Base-by-base conservation (phyloP, 64 coral and sea anemone genomes). In the Hydrozoanthus tunicans region DNA sequence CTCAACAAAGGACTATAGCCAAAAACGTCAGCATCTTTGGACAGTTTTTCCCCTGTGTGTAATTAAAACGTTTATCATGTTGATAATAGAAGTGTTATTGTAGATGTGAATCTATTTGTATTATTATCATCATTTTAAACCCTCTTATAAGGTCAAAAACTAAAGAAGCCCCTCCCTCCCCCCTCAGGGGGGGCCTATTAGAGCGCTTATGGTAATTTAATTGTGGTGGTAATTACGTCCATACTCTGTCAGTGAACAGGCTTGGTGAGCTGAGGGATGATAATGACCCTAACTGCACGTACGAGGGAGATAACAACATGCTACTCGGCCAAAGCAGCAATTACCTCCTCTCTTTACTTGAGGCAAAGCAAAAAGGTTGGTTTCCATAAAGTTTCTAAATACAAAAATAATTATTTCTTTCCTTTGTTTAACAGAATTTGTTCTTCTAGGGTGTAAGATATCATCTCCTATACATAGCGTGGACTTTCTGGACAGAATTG, bases 281-380 rank as follows among this genome's bases (percentile, higher is more conserved):
- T 63, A 94, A 98, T 91, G 96, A 98, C 75, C 96, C 96, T 3
- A 98, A 98, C 70, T 95, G 93, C 77, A 98, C 96, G 2, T 98
- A 98, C 56, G 96, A 98, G 81, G 96, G 93, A 53, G 96, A 98
- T 64, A 98, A 98, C 13, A 98, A 98, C 58, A 79, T 98, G 73
- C 65, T 98, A 24, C 73, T 98, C 24, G 91, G 93, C 17, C 96
- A 98, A 17, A 98, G 91, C 1, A 98, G 96, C 64, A 95, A 93
- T 56, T 98, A 94, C 58, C 81, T 98, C 3, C 75, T 98, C 24
- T 64, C 90, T 43, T 73, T 93, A 6, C 53, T 98, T 4, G 93
- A 95, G 43, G 79, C 80, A 63, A 98, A 81, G 85, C 79, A 95
- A 11, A 93, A 98, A 95, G 96, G 96, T 95, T 24, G 55, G 53